Base-by-base conservation (phyloP, 1,140 invertebrate species). In the Sinonovacula constricta region DNA sequence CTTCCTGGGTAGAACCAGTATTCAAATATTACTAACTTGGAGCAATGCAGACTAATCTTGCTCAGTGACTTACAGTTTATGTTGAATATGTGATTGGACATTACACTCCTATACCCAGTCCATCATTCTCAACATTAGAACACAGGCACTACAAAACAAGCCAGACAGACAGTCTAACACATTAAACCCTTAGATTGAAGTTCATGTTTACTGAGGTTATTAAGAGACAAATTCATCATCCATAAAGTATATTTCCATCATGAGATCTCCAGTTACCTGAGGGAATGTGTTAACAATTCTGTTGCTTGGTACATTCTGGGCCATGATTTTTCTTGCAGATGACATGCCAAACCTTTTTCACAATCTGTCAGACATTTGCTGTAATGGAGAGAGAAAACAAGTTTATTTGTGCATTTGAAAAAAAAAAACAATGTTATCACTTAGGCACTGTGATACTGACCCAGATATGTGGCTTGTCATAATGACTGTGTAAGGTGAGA, bases 251-350 rank as follows among this genome's bases (percentile, higher is more conserved):
- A n/a, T n/a, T n/a, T n/a, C n/a, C n/a, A n/a, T n/a, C n/a, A n/a
- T n/a, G n/a, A n/a, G n/a, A n/a, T n/a, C n/a, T n/a, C n/a, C n/a
- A 57, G 76, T 80, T 75, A 90, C 92, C 71, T 88, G 88, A 33
- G 93, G 93, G 89, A 93, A 94, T 75, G 90, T 90, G 14, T 87
- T 87, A 78, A 94, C 93, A 89, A 93, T 83, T 53, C 93, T 89
- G 63, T 94, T 93, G 75, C 92, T 91, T 3, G 90, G 87, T 12
- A 92, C 91, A 60, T 85, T 83, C 26, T 87, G 80, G 68, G 89
- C 87, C 45, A 93, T 86, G 88, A 93, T 93, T 28, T 80, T 87
- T 59, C 84, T 81, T 57, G 79, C 69, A 24, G 84, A 78, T 63
- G 84, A 85, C 86, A 87, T 87, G 12, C 51, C 53, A 71, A 24